These are phyloP conservation scores for Pseudococcus viburni DNA, from an alignment of 2,888 invertebrate species.

Conservation along the genomic window DNA sequence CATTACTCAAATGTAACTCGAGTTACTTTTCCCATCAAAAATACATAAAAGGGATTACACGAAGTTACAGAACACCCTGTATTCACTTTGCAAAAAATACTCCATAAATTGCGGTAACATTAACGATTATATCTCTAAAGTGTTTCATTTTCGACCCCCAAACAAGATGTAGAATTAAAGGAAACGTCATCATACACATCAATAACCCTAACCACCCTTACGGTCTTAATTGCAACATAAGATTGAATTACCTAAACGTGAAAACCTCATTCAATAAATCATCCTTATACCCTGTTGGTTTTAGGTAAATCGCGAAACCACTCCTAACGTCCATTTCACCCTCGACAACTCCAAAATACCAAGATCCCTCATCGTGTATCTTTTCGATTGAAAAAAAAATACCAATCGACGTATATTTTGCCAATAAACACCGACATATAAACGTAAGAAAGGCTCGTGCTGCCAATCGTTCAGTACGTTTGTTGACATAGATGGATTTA, in stretches of 20 bases:
- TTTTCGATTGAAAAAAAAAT: background rate
- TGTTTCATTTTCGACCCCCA: constrained; percentile 31
- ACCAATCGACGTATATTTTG: background rate
- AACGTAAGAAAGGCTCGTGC: constrained; percentile 8
- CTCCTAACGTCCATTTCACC: background rate
- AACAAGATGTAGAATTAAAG: constrained; percentile 14
- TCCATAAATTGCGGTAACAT: background rate
- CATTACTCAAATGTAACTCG: background rate
- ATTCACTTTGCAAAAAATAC: background rate
- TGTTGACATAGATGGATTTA: constrained; percentile 58
- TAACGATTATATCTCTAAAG: background rate
- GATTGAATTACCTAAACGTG: constrained; percentile 23
- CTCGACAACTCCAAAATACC: background rate
- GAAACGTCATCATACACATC: constrained; percentile 33
- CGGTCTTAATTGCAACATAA: constrained; percentile 24
- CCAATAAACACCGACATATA: constrained; percentile 12
- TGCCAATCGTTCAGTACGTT: constrained; percentile 19
- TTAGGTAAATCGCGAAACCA: constrained; percentile 2
- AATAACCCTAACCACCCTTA: constrained; percentile 34
- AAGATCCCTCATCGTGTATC: background rate
- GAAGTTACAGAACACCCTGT: background rate
- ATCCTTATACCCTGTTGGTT: background rate
- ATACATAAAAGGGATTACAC: background rate
- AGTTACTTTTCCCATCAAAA: background rate
- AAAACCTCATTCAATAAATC: constrained; percentile 35